A percentile compares a stretch with the other conserved stretches of the same genome.
phyloP scores from a whole-genome alignment of 2,797 vertebrate genomes.

The Thaleichthys pacificus region DNA sequence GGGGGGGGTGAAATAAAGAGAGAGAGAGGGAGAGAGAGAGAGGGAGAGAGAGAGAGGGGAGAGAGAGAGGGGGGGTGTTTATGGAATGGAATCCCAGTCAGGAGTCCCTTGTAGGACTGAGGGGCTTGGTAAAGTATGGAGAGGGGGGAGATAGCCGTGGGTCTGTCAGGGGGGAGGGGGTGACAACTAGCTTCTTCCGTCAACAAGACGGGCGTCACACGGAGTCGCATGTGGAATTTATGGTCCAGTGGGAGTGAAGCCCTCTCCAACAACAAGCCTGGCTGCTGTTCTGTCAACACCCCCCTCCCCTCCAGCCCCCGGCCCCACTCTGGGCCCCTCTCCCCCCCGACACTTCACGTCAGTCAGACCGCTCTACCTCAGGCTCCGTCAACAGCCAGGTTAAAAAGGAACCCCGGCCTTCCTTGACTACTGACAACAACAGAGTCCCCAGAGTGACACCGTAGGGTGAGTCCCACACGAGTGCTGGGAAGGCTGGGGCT shows the following conservation, averaged over 20 bases:
- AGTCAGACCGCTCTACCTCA: not conserved
- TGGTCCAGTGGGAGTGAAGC: constrained; percentile 9
- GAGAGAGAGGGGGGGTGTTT: not conserved
- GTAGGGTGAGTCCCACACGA: not conserved
- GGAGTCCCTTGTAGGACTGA: not conserved
- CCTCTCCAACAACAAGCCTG: constrained; percentile 53
- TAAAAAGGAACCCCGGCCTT: no score
- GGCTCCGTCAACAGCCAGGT: not conserved
- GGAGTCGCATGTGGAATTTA: not conserved
- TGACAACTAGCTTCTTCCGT: constrained; percentile 5
- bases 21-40: not conserved
- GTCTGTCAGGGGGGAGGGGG: not conserved
- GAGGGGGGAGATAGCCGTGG: not conserved
- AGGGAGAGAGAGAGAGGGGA: not conserved
- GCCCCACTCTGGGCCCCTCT: not conserved
- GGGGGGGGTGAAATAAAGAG: not conserved
- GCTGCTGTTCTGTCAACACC: constrained; percentile 27
- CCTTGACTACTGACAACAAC: no score
- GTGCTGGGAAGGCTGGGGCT: not conserved
- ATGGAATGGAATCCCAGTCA: not conserved
- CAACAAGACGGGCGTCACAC: constrained; percentile 9
- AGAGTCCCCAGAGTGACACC: not conserved
- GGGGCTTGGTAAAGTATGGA: not conserved
- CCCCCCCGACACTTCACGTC: not conserved
- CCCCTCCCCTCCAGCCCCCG: not conserved